These are phyloP conservation scores for Myotis myotis DNA, from an alignment of 2,797 vertebrate genomes.

Conservation along the genomic window DNA sequence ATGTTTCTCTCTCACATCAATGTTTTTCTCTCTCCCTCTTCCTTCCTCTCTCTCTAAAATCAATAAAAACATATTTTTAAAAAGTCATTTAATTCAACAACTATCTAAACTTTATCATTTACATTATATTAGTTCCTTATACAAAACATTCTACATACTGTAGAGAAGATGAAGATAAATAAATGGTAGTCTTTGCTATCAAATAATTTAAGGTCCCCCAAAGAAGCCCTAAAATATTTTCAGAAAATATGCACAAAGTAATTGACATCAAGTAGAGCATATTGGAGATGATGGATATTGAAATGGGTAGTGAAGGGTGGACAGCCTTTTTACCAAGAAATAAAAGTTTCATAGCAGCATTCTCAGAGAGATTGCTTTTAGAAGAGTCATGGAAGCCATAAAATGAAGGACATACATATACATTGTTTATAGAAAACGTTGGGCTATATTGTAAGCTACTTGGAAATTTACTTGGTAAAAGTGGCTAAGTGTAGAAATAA, in stretches of 20 bases:
- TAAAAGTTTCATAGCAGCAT: not conserved
- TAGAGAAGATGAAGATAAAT: not conserved
- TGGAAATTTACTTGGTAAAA: not conserved
- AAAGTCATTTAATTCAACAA: not conserved
- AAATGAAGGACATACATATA: not conserved
- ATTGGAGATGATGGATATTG: not conserved
- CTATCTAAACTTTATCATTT: not conserved
- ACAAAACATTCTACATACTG: too few relatives aligned
- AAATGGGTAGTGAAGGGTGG: not conserved
- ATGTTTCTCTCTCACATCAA: too few relatives aligned
- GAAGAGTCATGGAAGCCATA: not conserved
- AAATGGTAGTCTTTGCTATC: fast-evolving
- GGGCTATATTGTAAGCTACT: not conserved
- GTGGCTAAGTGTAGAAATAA: not conserved
- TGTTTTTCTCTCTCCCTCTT: too few relatives aligned
- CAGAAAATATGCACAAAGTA: not conserved
- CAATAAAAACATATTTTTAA: not conserved
- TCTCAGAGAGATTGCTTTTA: not conserved
- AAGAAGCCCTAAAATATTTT: not conserved
- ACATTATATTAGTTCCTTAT: not conserved
- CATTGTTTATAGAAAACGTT: not conserved
- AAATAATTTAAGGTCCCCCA: not conserved
- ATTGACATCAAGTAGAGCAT: not conserved
- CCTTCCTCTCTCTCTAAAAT: too few relatives aligned
- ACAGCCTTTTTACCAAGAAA: not conserved